Percentiles rank a stretch among this genome's conserved stretches.
phyloP scores from a whole-genome alignment of 2,113 vertebrate species.

The Chascanopsetta lugubris region DNA sequence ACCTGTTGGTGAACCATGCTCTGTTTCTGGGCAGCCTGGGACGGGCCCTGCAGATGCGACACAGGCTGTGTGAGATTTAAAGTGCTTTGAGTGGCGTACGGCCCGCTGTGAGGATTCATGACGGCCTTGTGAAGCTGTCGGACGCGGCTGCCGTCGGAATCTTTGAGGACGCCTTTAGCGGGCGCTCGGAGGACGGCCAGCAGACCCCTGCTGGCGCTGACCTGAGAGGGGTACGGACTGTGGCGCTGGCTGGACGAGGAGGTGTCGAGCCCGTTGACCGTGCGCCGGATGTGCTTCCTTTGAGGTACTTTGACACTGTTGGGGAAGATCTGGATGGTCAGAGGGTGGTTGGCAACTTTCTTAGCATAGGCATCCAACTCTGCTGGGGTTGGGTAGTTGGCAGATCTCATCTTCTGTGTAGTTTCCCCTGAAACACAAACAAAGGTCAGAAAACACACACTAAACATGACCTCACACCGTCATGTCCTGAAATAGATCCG shows the following conservation, averaged over 20 bases:
- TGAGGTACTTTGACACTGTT: constrained; percentile 99
- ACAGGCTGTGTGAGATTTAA: constrained; percentile 88
- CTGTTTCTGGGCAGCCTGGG: constrained; percentile 71
- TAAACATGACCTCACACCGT: neutral
- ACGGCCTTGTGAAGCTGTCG: constrained; percentile 87
- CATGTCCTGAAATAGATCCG: neutral
- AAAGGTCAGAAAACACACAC: constrained; percentile 37
- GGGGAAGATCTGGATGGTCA: constrained; percentile 99
- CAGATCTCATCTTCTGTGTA: constrained; percentile 99
- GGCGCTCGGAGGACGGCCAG: constrained; percentile 94
- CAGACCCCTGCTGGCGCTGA: constrained; percentile 90
- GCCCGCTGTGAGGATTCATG: constrained; percentile 92
- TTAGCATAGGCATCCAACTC: constrained; percentile 99
- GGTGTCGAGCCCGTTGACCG: constrained; percentile 98
- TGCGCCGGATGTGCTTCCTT: constrained; percentile 96
- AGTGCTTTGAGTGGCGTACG: constrained; percentile 94
- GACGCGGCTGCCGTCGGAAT: constrained; percentile 87
- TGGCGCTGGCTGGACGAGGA: constrained; percentile 89
- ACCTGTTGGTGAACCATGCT: constrained; percentile 60
- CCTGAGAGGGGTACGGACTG: constrained; percentile 94
- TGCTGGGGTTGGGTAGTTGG: constrained; percentile 98
- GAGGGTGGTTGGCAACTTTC: constrained; percentile 97
- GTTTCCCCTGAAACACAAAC: constrained; percentile 91
- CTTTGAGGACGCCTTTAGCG: constrained; percentile 90
- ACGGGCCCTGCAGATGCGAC: constrained; percentile 82